These are phyloP conservation scores for Drosophila peninsularis DNA, from an alignment of 2,888 invertebrate genomes.

Conservation along the genomic window DNA sequence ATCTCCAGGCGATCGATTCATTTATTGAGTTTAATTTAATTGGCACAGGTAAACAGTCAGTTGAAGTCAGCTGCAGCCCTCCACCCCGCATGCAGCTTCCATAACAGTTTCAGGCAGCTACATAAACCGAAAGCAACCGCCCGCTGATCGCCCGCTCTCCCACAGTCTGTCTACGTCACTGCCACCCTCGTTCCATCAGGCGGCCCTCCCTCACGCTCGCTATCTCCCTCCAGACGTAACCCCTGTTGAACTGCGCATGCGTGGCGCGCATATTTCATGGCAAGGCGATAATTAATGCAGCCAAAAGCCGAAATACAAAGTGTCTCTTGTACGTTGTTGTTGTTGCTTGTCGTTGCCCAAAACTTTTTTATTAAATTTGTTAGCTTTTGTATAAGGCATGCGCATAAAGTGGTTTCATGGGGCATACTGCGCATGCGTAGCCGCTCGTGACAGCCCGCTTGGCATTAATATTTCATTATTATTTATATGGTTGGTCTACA, in stretches of 20 bases:
- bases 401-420: conserved; percentile 25
- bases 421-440: conserved; percentile 5
- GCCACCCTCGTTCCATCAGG: conserved; percentile 6
- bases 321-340: conserved; percentile 40
- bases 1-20: conserved; percentile 60
- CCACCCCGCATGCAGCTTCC: background rate
- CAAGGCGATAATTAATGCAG: conserved; percentile 80
- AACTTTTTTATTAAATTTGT: conserved; percentile 70
- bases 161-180: conserved; percentile 14
- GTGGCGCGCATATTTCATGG: conserved; percentile 78
- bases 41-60: conserved; percentile 72
- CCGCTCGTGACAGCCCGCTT: background rate
- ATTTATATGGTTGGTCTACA: background rate
- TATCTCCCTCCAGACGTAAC: background rate
- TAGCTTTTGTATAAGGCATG: conserved; percentile 47
- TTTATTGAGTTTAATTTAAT: conserved; percentile 69
- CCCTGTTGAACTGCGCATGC: conserved; percentile 62
- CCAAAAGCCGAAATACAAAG: conserved; percentile 69
- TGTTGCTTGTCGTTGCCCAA: conserved; percentile 46
- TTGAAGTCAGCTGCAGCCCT: conserved; percentile 55
- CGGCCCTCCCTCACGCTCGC: background rate
- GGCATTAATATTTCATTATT: background rate
- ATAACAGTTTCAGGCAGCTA: conserved; percentile 1
- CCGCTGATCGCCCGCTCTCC: background rate
- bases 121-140: conserved; percentile 5